Base-by-base conservation (phyloP, 2,888 invertebrate species). In the Dynastes hyllus region DNA sequence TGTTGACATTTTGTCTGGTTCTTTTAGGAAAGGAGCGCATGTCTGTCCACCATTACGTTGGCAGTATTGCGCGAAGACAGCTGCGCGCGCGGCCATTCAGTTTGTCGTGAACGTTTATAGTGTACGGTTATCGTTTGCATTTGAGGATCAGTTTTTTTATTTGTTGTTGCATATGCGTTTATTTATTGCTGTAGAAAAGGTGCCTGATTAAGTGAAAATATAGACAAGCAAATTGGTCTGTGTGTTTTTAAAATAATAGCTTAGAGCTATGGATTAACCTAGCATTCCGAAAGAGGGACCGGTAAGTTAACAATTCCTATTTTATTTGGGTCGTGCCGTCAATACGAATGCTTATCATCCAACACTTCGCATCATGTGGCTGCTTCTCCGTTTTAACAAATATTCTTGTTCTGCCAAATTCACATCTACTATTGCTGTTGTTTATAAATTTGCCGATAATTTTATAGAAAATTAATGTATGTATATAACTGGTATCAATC, bases 81-180 rank as follows among this genome's bases (percentile, higher is more conserved):
- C 90, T 90, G 90, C 91, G 88, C 89, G 89, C 88, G 86, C 89
- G 88, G 87, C 69, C 65, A 81, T 75, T 85, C 87, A 83, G 83
- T 83, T 81, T 82, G 81, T 83, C 81, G 82, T 83, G 81, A 77
- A 71, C 79, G 81, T 78, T 80, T 65, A 78, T 81, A 78, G 79
- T 73, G 81, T 81, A 67, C 79, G 77, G 80, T 80, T 75, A 79
- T 80, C 79, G 83, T 81, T 78, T 75, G 32, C 27, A 75, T 75
- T 71, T 45, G 73, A 63, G 61, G 63, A 75, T 75, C 73, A 73
- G 73, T 73, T 73, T 45, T 45, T 45, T 78, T 80, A 80, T 78
- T 78, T 67, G 58, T 79, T 79, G 70, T 77, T 77, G 70, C 78
- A 79, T 80, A 80, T 80, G 81, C 79, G 77, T 81, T 81, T 83